Conservation (phyloP, 2,113 vertebrate genomes). For the Bos javanicus region DNA sequence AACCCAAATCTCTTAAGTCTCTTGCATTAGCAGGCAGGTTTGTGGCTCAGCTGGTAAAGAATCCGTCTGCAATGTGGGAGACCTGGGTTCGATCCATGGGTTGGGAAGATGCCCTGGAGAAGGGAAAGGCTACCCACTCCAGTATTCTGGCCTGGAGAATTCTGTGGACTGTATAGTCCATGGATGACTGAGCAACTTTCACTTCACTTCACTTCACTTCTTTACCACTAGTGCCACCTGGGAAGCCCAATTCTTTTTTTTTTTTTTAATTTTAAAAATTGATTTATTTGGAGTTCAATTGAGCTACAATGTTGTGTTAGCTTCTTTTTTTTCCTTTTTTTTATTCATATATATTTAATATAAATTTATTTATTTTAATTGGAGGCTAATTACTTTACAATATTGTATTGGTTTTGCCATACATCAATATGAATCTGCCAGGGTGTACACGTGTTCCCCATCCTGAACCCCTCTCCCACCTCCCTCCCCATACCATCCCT, state of each 20-base stretch:
- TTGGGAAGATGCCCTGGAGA: background rate
- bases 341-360: too few relatives aligned
- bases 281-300: too few relatives aligned
- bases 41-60: background rate
- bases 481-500: too few relatives aligned
- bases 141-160: background rate
- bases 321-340: too few relatives aligned
- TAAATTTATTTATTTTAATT: too few relatives aligned
- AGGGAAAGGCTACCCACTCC: background rate
- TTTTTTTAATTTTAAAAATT: too few relatives aligned
- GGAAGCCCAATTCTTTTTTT: background rate
- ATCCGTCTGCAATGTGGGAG: background rate
- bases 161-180: background rate
- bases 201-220: background rate
- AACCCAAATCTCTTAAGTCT: background rate
- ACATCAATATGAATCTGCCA: too few relatives aligned
- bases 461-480: too few relatives aligned
- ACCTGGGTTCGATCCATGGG: background rate
- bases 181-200: background rate
- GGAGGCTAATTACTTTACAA: too few relatives aligned
- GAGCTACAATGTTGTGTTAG: too few relatives aligned
- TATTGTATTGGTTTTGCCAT: too few relatives aligned
- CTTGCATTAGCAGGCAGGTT: background rate
- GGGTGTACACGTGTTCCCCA: too few relatives aligned
- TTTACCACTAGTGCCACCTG: background rate